Evolutionary conservation across 1,140 invertebrate genomes (phyloP), one percentile per base, ranked within the genome.

Genomic region (Drosophila nigrodunni): DNA sequence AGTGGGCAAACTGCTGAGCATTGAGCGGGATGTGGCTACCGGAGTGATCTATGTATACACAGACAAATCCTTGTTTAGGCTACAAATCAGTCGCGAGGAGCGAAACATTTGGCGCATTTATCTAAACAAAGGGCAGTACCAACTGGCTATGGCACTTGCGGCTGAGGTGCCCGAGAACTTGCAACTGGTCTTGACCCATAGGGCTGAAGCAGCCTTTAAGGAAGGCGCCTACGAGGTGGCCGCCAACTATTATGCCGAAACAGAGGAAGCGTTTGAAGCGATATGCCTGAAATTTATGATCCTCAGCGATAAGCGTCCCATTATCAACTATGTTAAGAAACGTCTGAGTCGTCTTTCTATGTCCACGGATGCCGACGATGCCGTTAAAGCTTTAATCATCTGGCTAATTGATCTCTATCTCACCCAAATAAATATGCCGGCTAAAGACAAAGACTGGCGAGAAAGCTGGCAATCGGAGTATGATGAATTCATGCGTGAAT

Each of bases 351-450:
- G 92, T 10, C 80, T 95, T 39, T 93, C 93, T 34, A 92, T 93
- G 35, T 70, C 7, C 6, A 9, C 11, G 2, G 49, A 55, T 0
- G 50, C 39, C 80, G 97, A 96, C 2, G 64, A 73, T 5, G 73
- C 54, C 10, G 95, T 97, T 46, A 98, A 97, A 0, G 97, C 98
- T 95, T 94, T 99, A 30, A 96, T 98, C 0, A 95, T 98, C 39
- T 99, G 98, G 98, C 94, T 99, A 50, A 95, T 98, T 6, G 98
- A 99, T 92, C 93, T 99, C 18, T 98, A 96, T 93, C 93, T 99
- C 73, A 97, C 96, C 78, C 95, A 98, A 93, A 94, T 99, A 7
- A 92, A 92, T 49, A 66, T 74, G 57, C 90, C 91, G 10, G 86
- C 82, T 96, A 96, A 55, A 86, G 94, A 34, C 92, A 97, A 73